Conservation (phyloP, 2,113 vertebrate species). For the cat (Felis catus) region DNA sequence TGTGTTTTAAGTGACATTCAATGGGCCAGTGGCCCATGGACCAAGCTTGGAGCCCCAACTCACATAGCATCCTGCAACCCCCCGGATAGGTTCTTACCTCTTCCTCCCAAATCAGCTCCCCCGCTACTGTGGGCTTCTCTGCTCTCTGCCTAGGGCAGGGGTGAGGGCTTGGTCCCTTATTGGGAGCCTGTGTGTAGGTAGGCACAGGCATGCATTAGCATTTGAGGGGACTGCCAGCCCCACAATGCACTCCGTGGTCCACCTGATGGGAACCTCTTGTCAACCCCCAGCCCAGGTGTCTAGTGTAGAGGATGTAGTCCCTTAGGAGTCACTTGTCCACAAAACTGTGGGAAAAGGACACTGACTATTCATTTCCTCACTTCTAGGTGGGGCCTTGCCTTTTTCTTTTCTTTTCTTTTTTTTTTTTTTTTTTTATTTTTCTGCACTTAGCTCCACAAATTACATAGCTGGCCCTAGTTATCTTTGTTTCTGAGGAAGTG, state of each 20-base stretch:
- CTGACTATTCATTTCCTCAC: not conserved
- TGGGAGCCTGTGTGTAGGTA: no score
- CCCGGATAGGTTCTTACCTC: not conserved
- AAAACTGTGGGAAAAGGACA: not conserved
- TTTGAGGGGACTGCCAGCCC: not conserved
- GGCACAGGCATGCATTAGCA: fast-evolving
- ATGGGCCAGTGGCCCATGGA: not conserved
- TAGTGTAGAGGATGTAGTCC: not conserved
- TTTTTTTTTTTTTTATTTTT: not conserved
- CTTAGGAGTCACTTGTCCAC: not conserved
- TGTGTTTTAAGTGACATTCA: not conserved
- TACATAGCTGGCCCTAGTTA: not conserved
- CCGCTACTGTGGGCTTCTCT: not conserved
- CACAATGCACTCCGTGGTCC: fast-evolving
- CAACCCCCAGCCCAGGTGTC: not conserved
- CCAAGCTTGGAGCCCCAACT: not conserved
- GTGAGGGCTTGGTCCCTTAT: fast-evolving
- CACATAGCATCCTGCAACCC: not conserved
- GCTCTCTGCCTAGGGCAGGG: not conserved
- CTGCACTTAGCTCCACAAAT: not conserved
- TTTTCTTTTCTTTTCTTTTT: not conserved
- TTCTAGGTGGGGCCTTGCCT: not conserved
- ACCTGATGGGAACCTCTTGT: not conserved
- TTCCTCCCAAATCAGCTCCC: not conserved
- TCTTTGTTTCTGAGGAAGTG: not conserved